phyloP scores from a whole-genome alignment of 2,888 invertebrate genomes.

The Coecobrya sp. region DNA sequence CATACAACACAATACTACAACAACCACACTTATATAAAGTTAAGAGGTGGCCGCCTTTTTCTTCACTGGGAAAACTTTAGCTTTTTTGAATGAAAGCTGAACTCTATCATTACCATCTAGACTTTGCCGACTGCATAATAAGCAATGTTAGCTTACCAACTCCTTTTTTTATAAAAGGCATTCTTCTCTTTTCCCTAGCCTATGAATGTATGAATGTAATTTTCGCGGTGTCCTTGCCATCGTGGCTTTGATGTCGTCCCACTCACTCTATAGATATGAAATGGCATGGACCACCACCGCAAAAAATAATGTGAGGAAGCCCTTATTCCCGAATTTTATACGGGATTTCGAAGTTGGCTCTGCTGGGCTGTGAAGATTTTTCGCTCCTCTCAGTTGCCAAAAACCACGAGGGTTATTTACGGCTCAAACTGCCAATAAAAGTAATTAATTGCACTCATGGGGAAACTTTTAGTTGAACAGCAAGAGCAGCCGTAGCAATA shows the following conservation, averaged over 20 bases:
- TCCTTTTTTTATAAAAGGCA: neutral
- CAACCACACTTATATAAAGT: too few species aligned
- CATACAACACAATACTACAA: too few species aligned
- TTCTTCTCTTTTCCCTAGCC: neutral
- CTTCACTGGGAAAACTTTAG: too few species aligned
- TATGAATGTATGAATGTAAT: constrained; percentile 14
- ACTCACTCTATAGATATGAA: neutral
- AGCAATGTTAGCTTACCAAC: neutral
- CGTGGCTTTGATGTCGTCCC: neutral
- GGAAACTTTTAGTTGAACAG: constrained; percentile 81
- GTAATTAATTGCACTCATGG: constrained; percentile 85
- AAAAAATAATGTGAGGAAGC: neutral
- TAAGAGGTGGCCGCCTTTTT: too few species aligned
- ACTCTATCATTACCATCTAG: too few species aligned
- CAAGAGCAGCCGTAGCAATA: neutral
- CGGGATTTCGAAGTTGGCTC: neutral
- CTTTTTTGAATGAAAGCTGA: too few species aligned
- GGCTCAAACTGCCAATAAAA: constrained; percentile 85
- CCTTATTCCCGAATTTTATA: neutral
- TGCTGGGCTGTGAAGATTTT: constrained; percentile 42
- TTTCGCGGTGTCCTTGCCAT: constrained; percentile 13
- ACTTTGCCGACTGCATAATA: neutral
- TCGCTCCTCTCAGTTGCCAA: constrained; percentile 75
- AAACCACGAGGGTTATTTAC: constrained; percentile 85
- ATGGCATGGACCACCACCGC: neutral